Evolutionary conservation across 2,888 invertebrate genomes (phyloP).

Genomic region (Rhorus exstirpatorius): DNA sequence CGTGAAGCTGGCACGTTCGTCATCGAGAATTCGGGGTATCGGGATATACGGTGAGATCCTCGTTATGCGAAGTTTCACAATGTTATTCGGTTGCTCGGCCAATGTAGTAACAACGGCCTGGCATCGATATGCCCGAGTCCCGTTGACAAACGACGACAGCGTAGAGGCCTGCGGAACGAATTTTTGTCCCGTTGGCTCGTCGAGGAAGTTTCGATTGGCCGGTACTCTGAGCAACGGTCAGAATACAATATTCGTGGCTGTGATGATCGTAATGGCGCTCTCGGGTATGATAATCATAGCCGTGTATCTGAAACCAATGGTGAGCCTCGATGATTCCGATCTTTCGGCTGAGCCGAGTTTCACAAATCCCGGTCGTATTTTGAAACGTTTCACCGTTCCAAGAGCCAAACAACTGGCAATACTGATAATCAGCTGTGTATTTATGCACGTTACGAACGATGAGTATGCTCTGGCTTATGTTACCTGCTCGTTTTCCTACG

Average conservation of each 20-base stretch:
- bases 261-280: conserved; percentile 51
- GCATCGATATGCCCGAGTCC: conserved; percentile 30
- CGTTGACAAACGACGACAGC: neutral
- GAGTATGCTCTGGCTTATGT: conserved; percentile 54
- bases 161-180: conserved; percentile 15
- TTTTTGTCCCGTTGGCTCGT: conserved; percentile 17
- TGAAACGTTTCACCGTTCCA: conserved; percentile 52
- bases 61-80: conserved; percentile 28
- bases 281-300: conserved; percentile 66
- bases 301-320: conserved; percentile 65
- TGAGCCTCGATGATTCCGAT: conserved; percentile 38
- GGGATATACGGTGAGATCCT: conserved; percentile 49
- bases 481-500: conserved; percentile 17
- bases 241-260: conserved; percentile 54
- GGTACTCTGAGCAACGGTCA: conserved; percentile 46
- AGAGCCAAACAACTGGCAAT: conserved; percentile 46
- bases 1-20: conserved; percentile 47
- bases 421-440: conserved; percentile 21
- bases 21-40: conserved; percentile 57
- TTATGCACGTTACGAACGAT: conserved; percentile 34
- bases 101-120: conserved; percentile 46
- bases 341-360: conserved; percentile 35
- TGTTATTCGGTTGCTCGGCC: conserved; percentile 56
- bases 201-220: conserved; percentile 16
- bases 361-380: conserved; percentile 47